These are phyloP conservation scores for Tenebrio molitor DNA, from an alignment of 1,140 invertebrate genomes.

Conservation along the genomic window DNA sequence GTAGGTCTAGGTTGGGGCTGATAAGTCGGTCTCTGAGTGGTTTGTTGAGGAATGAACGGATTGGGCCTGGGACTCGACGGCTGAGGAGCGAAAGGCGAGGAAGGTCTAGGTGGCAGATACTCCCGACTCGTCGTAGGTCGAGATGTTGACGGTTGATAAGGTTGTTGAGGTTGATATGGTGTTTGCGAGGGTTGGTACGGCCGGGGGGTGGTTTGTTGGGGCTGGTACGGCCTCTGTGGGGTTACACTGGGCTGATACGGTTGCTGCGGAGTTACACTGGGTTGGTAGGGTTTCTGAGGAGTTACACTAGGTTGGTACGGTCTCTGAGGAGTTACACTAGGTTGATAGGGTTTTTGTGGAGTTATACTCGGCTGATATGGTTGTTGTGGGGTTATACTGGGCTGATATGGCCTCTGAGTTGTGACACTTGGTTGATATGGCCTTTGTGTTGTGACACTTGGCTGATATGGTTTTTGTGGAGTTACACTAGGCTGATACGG, in stretches of 20 bases:
- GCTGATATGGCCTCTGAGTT: background rate
- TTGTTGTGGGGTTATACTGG: slow-evolving; percentile 11
- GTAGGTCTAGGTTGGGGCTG: slow-evolving; percentile 18
- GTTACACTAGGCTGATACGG: slow-evolving; percentile 27
- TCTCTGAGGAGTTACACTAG: background rate
- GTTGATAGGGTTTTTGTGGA: slow-evolving; percentile 32
- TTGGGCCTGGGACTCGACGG: slow-evolving; percentile 30
- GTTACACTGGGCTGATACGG: slow-evolving; percentile 7
- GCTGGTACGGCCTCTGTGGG: background rate
- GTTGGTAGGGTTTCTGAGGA: slow-evolving; percentile 36
- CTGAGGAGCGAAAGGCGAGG: slow-evolving; percentile 25
- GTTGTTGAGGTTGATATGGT: background rate
- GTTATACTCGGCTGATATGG: slow-evolving; percentile 32
- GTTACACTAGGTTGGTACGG: slow-evolving; percentile 4
- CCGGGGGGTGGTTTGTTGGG: slow-evolving; percentile 29
- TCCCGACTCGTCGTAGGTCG: slow-evolving; percentile 25
- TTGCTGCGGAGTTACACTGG: slow-evolving; percentile 6
- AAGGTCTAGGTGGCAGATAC: slow-evolving; percentile 39
- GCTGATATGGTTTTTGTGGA: slow-evolving; percentile 38
- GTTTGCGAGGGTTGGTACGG: slow-evolving; percentile 12
- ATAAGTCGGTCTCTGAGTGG: slow-evolving; percentile 33
- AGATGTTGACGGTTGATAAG: slow-evolving; percentile 27
- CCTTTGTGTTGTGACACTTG: slow-evolving; percentile 14
- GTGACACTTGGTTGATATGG: slow-evolving; percentile 8
- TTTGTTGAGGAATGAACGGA: slow-evolving; percentile 29